Evolutionary conservation across 2,113 vertebrate species (phyloP).

Genomic region (Conger conger): DNA sequence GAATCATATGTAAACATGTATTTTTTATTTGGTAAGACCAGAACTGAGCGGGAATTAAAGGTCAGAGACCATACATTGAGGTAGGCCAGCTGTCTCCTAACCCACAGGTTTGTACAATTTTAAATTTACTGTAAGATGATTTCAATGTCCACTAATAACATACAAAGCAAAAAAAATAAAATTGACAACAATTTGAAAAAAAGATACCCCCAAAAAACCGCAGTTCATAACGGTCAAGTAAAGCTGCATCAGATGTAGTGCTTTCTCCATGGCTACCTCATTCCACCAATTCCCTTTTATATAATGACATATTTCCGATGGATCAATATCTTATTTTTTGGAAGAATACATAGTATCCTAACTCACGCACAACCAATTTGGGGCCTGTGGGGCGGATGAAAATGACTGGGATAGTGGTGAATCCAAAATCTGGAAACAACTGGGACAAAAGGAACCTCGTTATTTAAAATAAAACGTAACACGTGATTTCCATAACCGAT

Average conservation of each 20-base stretch:
- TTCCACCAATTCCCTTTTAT: neutral
- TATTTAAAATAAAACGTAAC: neutral
- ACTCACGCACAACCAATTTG: neutral
- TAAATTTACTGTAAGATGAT: neutral
- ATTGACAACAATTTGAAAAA: too few relatives aligned
- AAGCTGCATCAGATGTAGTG: neutral
- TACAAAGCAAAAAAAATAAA: too few relatives aligned
- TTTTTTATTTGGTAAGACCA: neutral
- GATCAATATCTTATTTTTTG: neutral
- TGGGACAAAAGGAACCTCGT: neutral
- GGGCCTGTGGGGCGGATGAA: neutral
- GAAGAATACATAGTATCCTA: neutral
- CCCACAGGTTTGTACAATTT: too few relatives aligned
- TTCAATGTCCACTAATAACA: neutral
- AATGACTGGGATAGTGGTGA: neutral
- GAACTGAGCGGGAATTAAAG: neutral
- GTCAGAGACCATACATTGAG: neutral
- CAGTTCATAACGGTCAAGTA: neutral
- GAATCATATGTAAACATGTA: neutral
- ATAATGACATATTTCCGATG: neutral
- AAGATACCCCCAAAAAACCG: too few relatives aligned
- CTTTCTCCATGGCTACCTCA: neutral
- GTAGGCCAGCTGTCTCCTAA: neutral
- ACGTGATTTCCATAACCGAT: neutral
- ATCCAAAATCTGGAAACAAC: neutral